Conservation (phyloP, 2,888 invertebrate species). For the Opisthograptis luteolata region DNA sequence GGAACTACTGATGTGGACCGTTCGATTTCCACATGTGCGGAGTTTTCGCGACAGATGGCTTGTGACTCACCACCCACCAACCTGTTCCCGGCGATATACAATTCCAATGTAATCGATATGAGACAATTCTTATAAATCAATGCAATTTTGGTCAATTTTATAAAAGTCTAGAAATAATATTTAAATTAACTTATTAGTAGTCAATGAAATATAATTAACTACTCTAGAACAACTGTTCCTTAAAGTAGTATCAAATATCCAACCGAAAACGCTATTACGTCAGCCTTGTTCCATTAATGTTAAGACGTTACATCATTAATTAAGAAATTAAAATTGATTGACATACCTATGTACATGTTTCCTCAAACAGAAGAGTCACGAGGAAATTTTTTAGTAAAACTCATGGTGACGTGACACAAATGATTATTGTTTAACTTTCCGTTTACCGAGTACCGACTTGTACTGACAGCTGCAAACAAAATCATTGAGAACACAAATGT, state of each 20-base stretch:
- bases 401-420: constrained; percentile 1
- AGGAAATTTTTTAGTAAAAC: not conserved
- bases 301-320: constrained; percentile 65
- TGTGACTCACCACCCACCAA: constrained; percentile 68
- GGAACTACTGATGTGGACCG: constrained; percentile 48
- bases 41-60: constrained; percentile 81
- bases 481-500: no score
- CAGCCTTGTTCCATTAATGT: constrained; percentile 50
- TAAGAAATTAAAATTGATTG: constrained; percentile 54
- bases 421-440: constrained; percentile 18
- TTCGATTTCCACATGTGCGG: constrained; percentile 71
- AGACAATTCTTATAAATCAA: constrained; percentile 63
- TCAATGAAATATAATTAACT: constrained; percentile 46
- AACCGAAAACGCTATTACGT: constrained; percentile 66
- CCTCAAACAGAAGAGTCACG: not conserved
- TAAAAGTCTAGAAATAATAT: constrained; percentile 43
- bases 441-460: no score
- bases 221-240: constrained; percentile 51
- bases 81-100: constrained; percentile 65
- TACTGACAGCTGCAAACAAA: no score
- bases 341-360: constrained; percentile 39
- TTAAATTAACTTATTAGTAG: constrained; percentile 30
- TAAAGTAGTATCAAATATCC: constrained; percentile 57
- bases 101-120: constrained; percentile 70
- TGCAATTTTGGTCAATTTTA: constrained; percentile 38